Conservation (phyloP, 2,888 invertebrate species). For the Zele albiditarsus region DNA sequence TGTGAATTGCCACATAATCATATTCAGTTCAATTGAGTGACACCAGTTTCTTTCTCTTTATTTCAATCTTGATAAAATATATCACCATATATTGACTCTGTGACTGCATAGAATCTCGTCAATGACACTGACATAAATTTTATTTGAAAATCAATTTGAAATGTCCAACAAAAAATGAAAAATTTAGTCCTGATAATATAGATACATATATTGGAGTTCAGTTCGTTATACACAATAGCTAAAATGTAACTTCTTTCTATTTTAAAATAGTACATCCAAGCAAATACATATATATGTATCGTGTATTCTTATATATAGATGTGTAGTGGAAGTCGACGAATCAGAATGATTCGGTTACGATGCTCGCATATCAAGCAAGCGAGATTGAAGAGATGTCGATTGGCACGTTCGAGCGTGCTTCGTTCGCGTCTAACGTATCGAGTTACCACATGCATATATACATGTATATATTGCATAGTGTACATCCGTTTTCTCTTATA, state of each 20-base stretch:
- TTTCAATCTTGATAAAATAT: neutral
- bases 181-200: neutral
- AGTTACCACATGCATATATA: neutral
- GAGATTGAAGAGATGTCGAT: constrained; percentile 5
- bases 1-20: too few species aligned
- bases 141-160: neutral
- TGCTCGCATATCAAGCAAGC: neutral
- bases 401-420: constrained; percentile 2
- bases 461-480: neutral
- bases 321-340: neutral
- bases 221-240: neutral
- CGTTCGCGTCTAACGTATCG: constrained; percentile 9
- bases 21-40: too few species aligned
- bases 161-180: neutral
- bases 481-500: neutral
- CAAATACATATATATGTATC: neutral
- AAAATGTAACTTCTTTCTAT: neutral
- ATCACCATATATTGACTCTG: too few species aligned
- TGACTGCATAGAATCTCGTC: too few species aligned
- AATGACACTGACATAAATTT: neutral
- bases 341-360: constrained; percentile 3
- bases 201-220: neutral
- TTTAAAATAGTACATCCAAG: neutral
- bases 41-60: neutral
- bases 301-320: neutral